Conservation (phyloP, 2,113 vertebrate species). For the Clarias magur region DNA sequence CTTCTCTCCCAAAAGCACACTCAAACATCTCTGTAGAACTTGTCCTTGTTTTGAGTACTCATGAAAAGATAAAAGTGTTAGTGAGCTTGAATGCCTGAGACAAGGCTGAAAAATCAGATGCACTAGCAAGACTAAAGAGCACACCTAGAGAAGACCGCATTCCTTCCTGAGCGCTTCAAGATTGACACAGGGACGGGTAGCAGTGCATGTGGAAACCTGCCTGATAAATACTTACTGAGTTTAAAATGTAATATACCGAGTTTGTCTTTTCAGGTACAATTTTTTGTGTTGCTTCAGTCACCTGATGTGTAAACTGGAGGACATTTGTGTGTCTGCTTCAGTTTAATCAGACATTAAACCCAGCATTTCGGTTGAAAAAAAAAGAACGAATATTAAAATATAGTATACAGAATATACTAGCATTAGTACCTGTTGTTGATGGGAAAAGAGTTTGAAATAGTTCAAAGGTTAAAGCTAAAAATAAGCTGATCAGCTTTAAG, state of each 20-base stretch:
- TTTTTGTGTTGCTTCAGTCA: not conserved
- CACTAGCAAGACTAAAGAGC: not conserved
- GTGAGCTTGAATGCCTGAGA: conserved; percentile 5
- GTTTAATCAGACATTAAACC: not conserved
- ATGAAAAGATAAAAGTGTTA: conserved; percentile 18
- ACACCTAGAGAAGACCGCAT: conserved; percentile 44
- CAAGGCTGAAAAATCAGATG: not conserved
- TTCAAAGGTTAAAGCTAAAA: no score
- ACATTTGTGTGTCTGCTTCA: not conserved
- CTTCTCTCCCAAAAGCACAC: not conserved
- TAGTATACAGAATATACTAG: no score
- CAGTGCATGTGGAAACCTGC: conserved; percentile 68
- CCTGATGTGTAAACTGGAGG: not conserved
- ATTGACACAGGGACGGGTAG: conserved; percentile 25
- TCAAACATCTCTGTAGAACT: not conserved
- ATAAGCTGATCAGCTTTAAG: no score
- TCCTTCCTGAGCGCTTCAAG: conserved; percentile 49
- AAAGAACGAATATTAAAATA: no score
- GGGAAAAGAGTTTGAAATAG: no score
- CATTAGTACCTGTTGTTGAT: no score
- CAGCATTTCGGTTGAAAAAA: not conserved
- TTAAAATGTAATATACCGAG: not conserved
- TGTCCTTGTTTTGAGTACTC: not conserved
- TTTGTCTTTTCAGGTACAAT: not conserved
- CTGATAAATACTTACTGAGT: conserved; percentile 48